These are phyloP conservation scores for Clarias magur DNA, from an alignment of 2,113 vertebrate species.

Conservation along the genomic window DNA sequence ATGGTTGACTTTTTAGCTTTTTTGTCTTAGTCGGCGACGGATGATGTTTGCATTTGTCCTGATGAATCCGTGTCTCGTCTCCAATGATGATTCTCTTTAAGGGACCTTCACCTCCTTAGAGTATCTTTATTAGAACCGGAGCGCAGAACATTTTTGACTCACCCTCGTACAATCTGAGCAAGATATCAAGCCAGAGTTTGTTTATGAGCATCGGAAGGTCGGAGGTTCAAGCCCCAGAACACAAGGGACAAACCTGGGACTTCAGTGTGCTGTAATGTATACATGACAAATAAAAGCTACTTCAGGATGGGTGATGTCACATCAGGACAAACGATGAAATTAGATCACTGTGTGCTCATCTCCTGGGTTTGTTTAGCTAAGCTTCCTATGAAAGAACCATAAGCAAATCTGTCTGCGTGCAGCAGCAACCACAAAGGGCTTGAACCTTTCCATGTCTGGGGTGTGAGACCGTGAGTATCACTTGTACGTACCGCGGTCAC, in stretches of 20 bases:
- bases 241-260: too few relatives aligned
- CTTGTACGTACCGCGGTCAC: neutral
- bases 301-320: neutral
- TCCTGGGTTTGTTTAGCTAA: constrained; percentile 4
- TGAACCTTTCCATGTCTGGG: constrained; percentile 13
- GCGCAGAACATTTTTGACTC: too few relatives aligned
- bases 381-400: neutral
- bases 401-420: neutral
- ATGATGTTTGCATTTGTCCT: too few relatives aligned
- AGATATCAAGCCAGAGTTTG: neutral
- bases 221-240: too few relatives aligned
- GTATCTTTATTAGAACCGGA: too few relatives aligned
- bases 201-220: neutral
- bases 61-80: too few relatives aligned
- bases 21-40: too few relatives aligned
- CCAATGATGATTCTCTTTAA: too few relatives aligned
- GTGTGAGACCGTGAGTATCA: neutral
- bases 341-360: neutral
- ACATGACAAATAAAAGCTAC: too few relatives aligned
- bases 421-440: neutral
- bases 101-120: too few relatives aligned
- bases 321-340: neutral
- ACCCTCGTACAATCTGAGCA: neutral
- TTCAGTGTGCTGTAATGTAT: too few relatives aligned
- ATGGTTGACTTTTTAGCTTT: too few relatives aligned